These are phyloP conservation scores for Ophion obscuratus DNA, from an alignment of 2,888 invertebrate species.

Conservation along the genomic window DNA sequence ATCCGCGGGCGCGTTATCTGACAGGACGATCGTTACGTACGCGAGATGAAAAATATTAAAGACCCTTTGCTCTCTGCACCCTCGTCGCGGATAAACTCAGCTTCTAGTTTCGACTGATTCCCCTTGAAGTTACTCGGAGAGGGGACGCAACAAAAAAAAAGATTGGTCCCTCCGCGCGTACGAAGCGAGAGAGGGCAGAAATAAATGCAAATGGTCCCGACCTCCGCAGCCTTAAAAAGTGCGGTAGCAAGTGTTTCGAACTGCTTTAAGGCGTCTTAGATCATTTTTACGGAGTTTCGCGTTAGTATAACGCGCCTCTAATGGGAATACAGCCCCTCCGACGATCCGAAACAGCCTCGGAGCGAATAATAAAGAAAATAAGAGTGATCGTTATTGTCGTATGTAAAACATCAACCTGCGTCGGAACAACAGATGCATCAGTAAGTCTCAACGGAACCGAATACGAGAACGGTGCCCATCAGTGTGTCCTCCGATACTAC, in stretches of 20 bases:
- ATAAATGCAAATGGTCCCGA: slow-evolving; percentile 63
- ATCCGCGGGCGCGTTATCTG: slow-evolving; percentile 11
- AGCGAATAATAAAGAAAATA: slow-evolving; percentile 53
- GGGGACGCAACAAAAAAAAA: slow-evolving; percentile 16
- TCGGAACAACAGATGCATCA: slow-evolving; percentile 49
- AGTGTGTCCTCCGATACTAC: slow-evolving; percentile 30
- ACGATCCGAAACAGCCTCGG: slow-evolving; percentile 13
- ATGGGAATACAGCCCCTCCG: slow-evolving; percentile 61
- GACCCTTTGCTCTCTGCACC: slow-evolving; percentile 52
- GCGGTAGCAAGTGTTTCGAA: slow-evolving; percentile 65
- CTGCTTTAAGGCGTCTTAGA: slow-evolving; percentile 60
- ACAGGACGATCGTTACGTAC: slow-evolving; percentile 54
- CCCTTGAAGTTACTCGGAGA: slow-evolving; percentile 58
- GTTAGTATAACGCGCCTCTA: slow-evolving; percentile 66
- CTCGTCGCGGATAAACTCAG: slow-evolving; percentile 52
- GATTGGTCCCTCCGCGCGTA: slow-evolving; percentile 35
- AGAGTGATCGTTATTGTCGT: slow-evolving; percentile 45
- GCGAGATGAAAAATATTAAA: slow-evolving; percentile 60
- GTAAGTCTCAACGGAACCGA: slow-evolving; percentile 39
- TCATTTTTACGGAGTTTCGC: slow-evolving; percentile 66
- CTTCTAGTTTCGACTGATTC: slow-evolving; percentile 47
- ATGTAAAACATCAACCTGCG: slow-evolving; percentile 59
- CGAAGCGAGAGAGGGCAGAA: slow-evolving; percentile 17
- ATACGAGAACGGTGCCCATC: slow-evolving; percentile 19
- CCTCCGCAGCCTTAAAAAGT: slow-evolving; percentile 51